Evolutionary conservation across 2,888 invertebrate genomes (phyloP).

Genomic region (Poecilobothrus nobilitatus): DNA sequence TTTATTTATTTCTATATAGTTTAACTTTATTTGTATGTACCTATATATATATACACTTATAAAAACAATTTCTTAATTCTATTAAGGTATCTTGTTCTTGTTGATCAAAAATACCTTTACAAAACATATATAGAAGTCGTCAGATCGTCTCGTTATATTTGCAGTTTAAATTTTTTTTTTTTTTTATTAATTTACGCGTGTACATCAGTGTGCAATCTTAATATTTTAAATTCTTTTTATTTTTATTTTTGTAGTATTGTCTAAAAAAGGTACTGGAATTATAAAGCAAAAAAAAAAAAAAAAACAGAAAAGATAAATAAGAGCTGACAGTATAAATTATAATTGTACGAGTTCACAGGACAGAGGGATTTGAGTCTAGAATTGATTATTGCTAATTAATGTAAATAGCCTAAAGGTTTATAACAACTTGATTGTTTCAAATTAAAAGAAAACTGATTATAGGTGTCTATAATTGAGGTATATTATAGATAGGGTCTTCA

Average conservation of each 20-base stretch:
- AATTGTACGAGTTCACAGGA: not conserved
- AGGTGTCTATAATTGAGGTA: too few relatives aligned
- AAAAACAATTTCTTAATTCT: not conserved
- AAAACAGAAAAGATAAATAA: not conserved
- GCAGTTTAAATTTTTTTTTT: constrained; percentile 1
- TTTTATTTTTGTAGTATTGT: not conserved
- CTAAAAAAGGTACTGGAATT: not conserved
- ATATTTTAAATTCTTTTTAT: not conserved
- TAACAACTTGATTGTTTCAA: too few relatives aligned
- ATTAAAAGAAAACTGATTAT: too few relatives aligned
- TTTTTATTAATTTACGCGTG: constrained; percentile 4
- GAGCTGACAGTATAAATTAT: too few relatives aligned
- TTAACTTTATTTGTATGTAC: not conserved
- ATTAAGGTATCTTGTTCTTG: constrained; percentile 6
- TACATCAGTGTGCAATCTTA: constrained; percentile 1
- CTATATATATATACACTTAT: not conserved
- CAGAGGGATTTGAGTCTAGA: too few relatives aligned
- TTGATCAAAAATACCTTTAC: not conserved
- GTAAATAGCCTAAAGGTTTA: too few relatives aligned
- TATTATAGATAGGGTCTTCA: too few relatives aligned
- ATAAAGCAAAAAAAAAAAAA: not conserved
- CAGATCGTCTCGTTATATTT: not conserved
- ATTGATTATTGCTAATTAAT: too few relatives aligned
- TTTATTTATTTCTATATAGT: not conserved
- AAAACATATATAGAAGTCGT: not conserved